A percentile compares a stretch with the other conserved stretches of the same genome.
Conservation (phyloP, 2,113 vertebrate species). For the Carollia perspicillata region DNA sequence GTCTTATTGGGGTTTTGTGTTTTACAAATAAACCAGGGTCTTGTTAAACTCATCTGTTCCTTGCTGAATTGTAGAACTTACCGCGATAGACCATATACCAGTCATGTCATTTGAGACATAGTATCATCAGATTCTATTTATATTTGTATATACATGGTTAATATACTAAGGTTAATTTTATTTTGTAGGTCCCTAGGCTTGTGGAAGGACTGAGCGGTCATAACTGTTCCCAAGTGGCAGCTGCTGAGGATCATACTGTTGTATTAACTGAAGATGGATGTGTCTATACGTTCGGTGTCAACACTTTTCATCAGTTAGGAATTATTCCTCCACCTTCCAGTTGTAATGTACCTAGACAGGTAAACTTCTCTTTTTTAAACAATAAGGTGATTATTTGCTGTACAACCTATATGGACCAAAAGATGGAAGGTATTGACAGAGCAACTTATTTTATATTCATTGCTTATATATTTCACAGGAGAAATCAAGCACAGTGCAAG, state of each 20-base stretch:
- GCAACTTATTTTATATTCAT: not conserved
- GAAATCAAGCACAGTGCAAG: not conserved
- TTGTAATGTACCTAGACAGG: conserved; percentile 94
- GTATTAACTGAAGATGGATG: conserved; percentile 95
- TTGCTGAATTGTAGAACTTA: conserved; percentile 29
- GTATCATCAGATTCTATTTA: not conserved
- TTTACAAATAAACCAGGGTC: not conserved
- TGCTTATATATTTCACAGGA: not conserved
- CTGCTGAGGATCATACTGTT: conserved; percentile 96
- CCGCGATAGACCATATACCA: not conserved
- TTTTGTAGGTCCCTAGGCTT: conserved; percentile 89
- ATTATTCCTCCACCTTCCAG: conserved; percentile 89
- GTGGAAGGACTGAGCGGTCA: conserved; percentile 92
- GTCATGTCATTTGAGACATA: not conserved
- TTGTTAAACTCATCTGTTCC: not conserved
- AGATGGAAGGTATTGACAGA: not conserved
- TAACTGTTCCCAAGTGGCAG: conserved; percentile 92
- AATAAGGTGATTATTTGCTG: not conserved
- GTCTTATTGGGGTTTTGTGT: not conserved
- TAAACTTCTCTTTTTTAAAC: conserved; percentile 71
- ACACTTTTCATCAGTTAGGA: conserved; percentile 94
- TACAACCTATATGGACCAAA: not conserved
- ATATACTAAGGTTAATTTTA: conserved; percentile 16
- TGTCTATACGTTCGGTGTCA: conserved; percentile 95
- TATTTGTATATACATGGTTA: not conserved